Percentiles rank a stretch among this genome's conserved stretches.
Conservation (phyloP, 2,797 vertebrate species). For the Holocentrus rufus region DNA sequence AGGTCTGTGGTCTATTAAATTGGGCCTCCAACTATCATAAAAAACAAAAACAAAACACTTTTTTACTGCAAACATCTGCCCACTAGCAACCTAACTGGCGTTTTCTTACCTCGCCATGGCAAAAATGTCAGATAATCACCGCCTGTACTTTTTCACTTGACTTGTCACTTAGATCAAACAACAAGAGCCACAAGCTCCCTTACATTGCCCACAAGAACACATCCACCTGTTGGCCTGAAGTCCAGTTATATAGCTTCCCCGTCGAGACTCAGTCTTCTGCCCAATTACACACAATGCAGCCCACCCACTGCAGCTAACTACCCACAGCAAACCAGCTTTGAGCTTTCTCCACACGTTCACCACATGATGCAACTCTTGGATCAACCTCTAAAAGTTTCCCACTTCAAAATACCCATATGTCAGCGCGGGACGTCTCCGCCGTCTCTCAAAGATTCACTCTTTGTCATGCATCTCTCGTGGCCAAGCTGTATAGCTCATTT, state of each 20-base stretch:
- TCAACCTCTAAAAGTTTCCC: conserved; percentile 54
- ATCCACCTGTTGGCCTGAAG: conserved; percentile 42
- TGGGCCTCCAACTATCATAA: conserved; percentile 12
- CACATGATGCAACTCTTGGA: conserved; percentile 64
- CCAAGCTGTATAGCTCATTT: conserved; percentile 27
- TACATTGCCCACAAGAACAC: conserved; percentile 26
- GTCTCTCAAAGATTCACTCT: conserved; percentile 41
- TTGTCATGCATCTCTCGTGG: conserved; percentile 43
- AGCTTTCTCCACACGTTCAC: conserved; percentile 35
- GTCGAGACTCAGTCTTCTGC: conserved; percentile 42
- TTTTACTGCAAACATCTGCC: conserved; percentile 45
- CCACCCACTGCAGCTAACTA: background rate
- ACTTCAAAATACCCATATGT: conserved; percentile 44
- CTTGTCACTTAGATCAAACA: conserved; percentile 33
- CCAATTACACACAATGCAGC: conserved; percentile 16
- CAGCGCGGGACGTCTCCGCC: conserved; percentile 28
- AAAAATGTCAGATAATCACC: conserved; percentile 34
- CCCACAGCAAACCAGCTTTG: conserved; percentile 40
- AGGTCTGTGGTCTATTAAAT: conserved; percentile 57
- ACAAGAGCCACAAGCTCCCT: conserved; percentile 27
- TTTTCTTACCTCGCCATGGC: background rate
- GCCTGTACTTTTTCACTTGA: conserved; percentile 36
- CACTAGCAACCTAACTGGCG: background rate
- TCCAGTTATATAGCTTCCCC: conserved; percentile 12
- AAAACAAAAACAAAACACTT: conserved; percentile 36